Percentiles rank a stretch among this genome's conserved stretches.
phyloP scores from a whole-genome alignment of 2,888 invertebrate species.

The Candidula unifasciata region DNA sequence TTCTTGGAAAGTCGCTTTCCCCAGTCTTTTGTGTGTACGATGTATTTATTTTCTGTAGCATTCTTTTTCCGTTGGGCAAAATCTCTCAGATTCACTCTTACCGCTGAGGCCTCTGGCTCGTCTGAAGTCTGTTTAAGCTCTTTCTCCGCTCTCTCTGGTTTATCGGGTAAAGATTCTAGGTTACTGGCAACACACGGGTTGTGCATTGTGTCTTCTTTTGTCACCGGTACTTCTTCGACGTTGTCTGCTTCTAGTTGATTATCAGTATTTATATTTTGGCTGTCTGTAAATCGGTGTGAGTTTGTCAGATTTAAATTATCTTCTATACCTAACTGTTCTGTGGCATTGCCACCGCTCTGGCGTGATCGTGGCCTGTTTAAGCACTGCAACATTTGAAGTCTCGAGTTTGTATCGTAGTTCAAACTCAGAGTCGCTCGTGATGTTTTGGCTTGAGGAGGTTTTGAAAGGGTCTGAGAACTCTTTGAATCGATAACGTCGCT shows the following conservation, averaged over 20 bases:
- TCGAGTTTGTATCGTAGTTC: neutral
- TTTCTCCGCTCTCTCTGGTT: neutral
- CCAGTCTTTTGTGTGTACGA: constrained; percentile 45
- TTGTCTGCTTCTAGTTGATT: neutral
- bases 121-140: neutral
- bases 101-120: neutral
- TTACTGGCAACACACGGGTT: no score
- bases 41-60: constrained; percentile 25
- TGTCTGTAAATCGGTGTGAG: neutral
- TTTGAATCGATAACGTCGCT: neutral
- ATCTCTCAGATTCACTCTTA: constrained; percentile 20
- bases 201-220: no score
- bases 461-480: neutral
- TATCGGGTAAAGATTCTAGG: neutral
- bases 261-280: neutral
- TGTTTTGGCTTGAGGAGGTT: neutral
- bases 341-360: neutral
- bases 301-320: neutral
- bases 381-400: neutral
- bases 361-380: neutral
- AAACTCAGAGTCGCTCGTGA: constrained; percentile 19
- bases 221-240: neutral
- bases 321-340: neutral
- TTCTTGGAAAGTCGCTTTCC: constrained; percentile 17
- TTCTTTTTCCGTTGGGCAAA: neutral